Conservation (phyloP, 1,140 invertebrate species). For the Archivesica marissinica region DNA sequence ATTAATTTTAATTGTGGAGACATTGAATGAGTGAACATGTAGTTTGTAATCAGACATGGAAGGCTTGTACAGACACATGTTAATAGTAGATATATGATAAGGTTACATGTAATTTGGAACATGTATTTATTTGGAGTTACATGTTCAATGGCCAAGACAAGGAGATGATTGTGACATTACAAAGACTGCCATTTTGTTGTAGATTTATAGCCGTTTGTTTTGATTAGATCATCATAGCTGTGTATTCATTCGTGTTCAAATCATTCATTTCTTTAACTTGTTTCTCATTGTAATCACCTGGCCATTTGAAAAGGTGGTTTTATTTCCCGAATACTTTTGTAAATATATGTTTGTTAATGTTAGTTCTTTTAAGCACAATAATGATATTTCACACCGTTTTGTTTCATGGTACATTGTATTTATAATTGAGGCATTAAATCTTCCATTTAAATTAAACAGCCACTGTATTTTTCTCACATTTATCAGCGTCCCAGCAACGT, state of each 20-base stretch:
- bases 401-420: too few species aligned
- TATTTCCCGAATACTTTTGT: too few species aligned
- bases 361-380: too few species aligned
- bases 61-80: conserved; percentile 14
- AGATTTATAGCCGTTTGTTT: conserved; percentile 6
- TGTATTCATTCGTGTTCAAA: neutral
- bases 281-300: too few species aligned
- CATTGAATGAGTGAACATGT: neutral
- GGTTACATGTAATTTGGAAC: conserved; percentile 25
- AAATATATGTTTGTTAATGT: too few species aligned
- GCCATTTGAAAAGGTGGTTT: too few species aligned
- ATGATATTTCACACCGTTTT: too few species aligned
- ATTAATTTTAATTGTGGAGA: too few species aligned
- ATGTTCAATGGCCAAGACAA: neutral
- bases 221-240: neutral
- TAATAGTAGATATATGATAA: neutral
- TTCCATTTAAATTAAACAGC: too few species aligned
- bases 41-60: neutral
- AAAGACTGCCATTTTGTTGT: neutral
- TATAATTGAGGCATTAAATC: too few species aligned
- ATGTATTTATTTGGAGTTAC: conserved; percentile 31
- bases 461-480: too few species aligned
- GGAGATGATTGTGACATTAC: conserved; percentile 12
- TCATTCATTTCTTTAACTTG: neutral
- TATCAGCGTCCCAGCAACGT: too few species aligned